Conservation (phyloP, 2,113 vertebrate genomes). For the Ophiodon elongatus region DNA sequence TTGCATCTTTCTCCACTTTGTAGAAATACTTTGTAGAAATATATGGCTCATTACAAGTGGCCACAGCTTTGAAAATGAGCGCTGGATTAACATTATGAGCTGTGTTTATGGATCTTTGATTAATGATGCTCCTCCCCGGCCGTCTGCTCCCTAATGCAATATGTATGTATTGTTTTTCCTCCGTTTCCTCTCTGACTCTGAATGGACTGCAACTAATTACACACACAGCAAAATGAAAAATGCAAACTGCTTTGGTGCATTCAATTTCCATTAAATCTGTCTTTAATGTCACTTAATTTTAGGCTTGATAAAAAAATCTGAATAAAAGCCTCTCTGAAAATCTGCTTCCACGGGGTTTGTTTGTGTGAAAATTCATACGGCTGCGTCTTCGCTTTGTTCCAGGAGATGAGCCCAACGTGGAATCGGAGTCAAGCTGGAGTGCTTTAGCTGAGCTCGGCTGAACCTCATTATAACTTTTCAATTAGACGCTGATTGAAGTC, state of each 20-base stretch:
- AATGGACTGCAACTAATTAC: conserved; percentile 73
- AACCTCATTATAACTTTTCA: conserved; percentile 78
- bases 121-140: conserved; percentile 66
- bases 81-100: conserved; percentile 59
- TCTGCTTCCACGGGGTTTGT: conserved; percentile 19
- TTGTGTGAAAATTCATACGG: conserved; percentile 50
- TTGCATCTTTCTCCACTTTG: conserved; percentile 34
- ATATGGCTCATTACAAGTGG: conserved; percentile 55
- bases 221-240: conserved; percentile 58
- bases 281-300: conserved; percentile 66
- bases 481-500: conserved; percentile 77
- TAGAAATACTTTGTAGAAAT: conserved; percentile 35
- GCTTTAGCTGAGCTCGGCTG: conserved; percentile 53
- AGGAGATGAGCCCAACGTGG: conserved; percentile 8
- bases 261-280: conserved; percentile 70
- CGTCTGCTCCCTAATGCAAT: conserved; percentile 75
- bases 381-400: conserved; percentile 34
- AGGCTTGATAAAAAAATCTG: conserved; percentile 45
- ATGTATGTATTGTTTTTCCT: conserved; percentile 78
- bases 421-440: conserved; percentile 52
- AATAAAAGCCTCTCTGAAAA: conserved; percentile 37
- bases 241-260: conserved; percentile 59
- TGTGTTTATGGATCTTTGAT: conserved; percentile 76
- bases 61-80: conserved; percentile 51
- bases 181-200: conserved; percentile 58